Conservation (phyloP, 2,888 invertebrate genomes). For the Noctua janthina region DNA sequence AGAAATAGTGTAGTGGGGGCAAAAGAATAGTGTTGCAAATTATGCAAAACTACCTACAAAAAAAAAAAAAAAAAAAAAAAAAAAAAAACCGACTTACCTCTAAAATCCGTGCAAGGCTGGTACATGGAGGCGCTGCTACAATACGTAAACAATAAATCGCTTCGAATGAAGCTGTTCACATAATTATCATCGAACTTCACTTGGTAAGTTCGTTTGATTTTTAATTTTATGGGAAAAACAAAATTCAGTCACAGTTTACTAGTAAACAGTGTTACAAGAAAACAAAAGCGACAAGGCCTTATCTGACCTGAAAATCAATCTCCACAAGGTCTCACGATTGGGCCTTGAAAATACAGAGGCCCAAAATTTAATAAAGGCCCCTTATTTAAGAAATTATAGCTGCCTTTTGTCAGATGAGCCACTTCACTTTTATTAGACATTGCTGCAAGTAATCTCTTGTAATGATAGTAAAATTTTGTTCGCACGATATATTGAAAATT, state of each 20-base stretch:
- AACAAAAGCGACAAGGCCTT: neutral
- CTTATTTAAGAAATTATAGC: constrained; percentile 34
- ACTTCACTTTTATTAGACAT: constrained; percentile 58
- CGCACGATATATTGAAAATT: constrained; percentile 32
- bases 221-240: neutral
- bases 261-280: neutral
- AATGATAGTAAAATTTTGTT: constrained; percentile 25
- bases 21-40: too few relatives aligned
- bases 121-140: too few relatives aligned
- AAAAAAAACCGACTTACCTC: too few relatives aligned
- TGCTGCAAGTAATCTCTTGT: constrained; percentile 42
- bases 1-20: too few relatives aligned
- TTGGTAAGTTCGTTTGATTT: too few relatives aligned
- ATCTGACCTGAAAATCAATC: constrained; percentile 9
- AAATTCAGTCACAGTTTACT: too few relatives aligned
- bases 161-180: too few relatives aligned
- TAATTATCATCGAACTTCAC: too few relatives aligned
- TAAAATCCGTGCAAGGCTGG: too few relatives aligned
- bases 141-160: too few relatives aligned
- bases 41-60: too few relatives aligned
- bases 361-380: constrained; percentile 56
- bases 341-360: constrained; percentile 10
- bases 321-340: neutral
- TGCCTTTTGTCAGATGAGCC: constrained; percentile 24
- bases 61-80: too few relatives aligned